A percentile compares a stretch with the other conserved stretches of the same genome.
phyloP scores from a whole-genome alignment of 2,113 vertebrate species.

The Mionectes macconnelli region DNA sequence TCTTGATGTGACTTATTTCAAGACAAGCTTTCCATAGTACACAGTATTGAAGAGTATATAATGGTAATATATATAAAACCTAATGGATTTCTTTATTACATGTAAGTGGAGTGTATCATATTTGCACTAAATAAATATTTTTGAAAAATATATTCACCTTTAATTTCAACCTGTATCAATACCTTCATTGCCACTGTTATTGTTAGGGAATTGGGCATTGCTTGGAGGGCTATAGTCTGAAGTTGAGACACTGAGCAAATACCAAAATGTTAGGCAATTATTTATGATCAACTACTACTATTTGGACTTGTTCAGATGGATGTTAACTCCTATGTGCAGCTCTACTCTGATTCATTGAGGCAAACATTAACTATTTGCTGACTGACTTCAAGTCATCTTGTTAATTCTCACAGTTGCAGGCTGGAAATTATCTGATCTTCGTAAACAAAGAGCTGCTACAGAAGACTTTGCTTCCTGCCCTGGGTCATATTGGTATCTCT shows the following conservation, averaged over 20 bases:
- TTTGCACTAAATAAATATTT: not conserved
- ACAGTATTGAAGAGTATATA: not conserved
- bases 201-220: not conserved
- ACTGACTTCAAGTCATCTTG: not conserved
- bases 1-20: constrained; percentile 28
- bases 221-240: not conserved
- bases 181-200: not conserved
- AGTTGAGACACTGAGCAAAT: not conserved
- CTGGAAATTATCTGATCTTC: not conserved
- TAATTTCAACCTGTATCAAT: not conserved
- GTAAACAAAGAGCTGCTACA: not conserved
- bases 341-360: not conserved
- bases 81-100: not conserved
- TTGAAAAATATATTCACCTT: not conserved
- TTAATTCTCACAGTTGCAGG: not conserved
- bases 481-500: not conserved
- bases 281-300: not conserved
- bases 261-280: not conserved
- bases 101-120: not conserved
- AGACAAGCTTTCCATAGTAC: constrained; percentile 28
- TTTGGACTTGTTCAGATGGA: not conserved
- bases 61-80: not conserved
- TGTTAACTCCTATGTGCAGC: not conserved
- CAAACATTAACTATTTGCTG: not conserved
- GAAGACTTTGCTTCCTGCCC: not conserved